Evolutionary conservation across 2,797 vertebrate species (phyloP).

Genomic region (Spondyliosoma cantharus): DNA sequence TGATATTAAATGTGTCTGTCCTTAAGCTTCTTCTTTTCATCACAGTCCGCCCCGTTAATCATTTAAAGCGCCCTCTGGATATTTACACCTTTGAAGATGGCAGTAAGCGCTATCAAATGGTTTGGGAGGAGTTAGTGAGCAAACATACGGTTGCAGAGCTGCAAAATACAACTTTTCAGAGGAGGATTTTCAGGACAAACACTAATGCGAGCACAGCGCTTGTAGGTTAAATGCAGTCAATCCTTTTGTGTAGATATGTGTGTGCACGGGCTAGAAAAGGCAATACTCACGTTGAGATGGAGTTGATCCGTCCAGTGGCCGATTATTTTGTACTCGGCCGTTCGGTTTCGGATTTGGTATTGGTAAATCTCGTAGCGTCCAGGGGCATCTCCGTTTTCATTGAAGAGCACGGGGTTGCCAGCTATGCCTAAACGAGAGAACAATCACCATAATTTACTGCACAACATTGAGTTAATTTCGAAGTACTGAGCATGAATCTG

Average conservation of each 20-base stretch:
- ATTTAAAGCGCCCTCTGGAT: conserved; percentile 75
- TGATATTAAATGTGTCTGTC: conserved; percentile 69
- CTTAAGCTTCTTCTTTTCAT: conserved; percentile 74
- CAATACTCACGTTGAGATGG: conserved; percentile 88
- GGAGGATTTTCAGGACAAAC: conserved; percentile 40
- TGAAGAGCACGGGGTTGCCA: conserved; percentile 96
- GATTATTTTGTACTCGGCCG: conserved; percentile 94
- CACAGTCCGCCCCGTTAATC: conserved; percentile 68
- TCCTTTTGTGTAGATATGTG: neutral
- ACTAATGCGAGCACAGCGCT: conserved; percentile 12
- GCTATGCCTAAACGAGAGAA: conserved; percentile 89
- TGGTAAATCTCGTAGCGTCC: conserved; percentile 99
- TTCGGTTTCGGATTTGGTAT: conserved; percentile 93
- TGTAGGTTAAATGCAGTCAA: neutral
- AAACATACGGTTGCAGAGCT: conserved; percentile 48
- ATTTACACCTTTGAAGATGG: conserved; percentile 78
- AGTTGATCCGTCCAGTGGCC: conserved; percentile 96
- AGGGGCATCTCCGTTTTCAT: conserved; percentile 95
- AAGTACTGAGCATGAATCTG: conserved; percentile 9
- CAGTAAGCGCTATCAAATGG: conserved; percentile 62
- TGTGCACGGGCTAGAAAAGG: neutral
- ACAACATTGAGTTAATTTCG: conserved; percentile 29
- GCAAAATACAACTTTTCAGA: conserved; percentile 42
- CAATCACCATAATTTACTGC: conserved; percentile 31
- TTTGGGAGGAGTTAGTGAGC: conserved; percentile 48